Conservation (phyloP, 2,888 invertebrate genomes). For the Latheticus oryzae region DNA sequence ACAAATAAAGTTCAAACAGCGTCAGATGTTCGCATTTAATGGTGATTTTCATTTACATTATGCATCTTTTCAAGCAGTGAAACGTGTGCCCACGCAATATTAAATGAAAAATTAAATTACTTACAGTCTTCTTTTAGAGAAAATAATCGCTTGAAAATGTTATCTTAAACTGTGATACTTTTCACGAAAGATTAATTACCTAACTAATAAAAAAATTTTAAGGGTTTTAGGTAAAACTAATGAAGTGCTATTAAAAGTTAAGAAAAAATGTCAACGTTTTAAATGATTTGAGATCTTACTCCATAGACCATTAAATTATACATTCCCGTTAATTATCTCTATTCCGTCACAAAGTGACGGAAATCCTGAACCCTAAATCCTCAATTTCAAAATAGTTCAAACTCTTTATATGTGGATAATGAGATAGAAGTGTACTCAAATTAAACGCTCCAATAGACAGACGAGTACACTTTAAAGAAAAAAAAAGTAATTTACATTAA, state of each 20-base stretch:
- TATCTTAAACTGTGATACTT: constrained; percentile 3
- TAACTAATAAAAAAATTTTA: constrained; percentile 8
- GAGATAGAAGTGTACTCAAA: too few species aligned
- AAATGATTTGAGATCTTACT: too few species aligned
- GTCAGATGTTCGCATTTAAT: constrained; percentile 14
- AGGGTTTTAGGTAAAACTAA: not conserved
- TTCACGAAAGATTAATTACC: constrained; percentile 14
- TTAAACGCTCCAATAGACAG: too few species aligned
- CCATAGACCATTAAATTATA: constrained; percentile 5
- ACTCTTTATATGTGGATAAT: constrained; percentile 1
- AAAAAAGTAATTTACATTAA: too few species aligned
- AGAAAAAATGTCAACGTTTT: too few species aligned
- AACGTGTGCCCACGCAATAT: constrained; percentile 11
- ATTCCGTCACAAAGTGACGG: constrained; percentile 15
- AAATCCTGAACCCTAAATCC: constrained; percentile 5
- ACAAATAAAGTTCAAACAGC: constrained; percentile 11
- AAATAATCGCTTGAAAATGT: constrained; percentile 9
- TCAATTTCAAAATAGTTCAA: constrained; percentile 4
- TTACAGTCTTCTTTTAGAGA: not conserved
- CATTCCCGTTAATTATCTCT: constrained; percentile 5
- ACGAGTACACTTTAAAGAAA: too few species aligned
- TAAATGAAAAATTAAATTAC: constrained; percentile 14
- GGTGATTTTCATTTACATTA: constrained; percentile 13
- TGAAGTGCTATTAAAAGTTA: constrained; percentile 5
- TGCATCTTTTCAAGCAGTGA: constrained; percentile 11